A percentile compares a stretch with the other conserved stretches of the same genome.
phyloP scores from a whole-genome alignment of 2,888 invertebrate species.

The Pelosia muscerda region DNA sequence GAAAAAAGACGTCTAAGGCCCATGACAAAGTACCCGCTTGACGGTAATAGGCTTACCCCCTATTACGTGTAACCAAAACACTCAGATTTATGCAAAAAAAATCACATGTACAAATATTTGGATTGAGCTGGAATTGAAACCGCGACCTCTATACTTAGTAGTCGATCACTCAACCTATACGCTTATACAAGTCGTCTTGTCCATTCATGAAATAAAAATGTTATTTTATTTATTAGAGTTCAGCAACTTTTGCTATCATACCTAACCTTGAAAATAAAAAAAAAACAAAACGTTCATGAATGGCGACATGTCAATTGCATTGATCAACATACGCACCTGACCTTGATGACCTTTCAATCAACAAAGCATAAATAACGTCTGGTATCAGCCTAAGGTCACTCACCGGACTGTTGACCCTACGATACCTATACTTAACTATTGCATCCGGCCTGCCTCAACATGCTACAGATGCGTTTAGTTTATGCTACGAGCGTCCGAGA shows the following conservation, averaged over 20 bases:
- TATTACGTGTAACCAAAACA: too few species aligned
- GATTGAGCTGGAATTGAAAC: too few species aligned
- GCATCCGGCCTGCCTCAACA: conserved; percentile 75
- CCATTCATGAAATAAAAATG: not conserved
- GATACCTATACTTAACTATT: conserved; percentile 38
- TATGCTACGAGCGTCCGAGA: conserved; percentile 50
- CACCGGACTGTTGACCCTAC: conserved; percentile 61
- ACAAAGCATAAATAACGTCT: conserved; percentile 31
- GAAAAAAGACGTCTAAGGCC: too few species aligned
- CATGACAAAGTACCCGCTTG: too few species aligned
- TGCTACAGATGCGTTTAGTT: conserved; percentile 51
- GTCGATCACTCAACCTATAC: not conserved
- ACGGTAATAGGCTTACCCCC: too few species aligned
- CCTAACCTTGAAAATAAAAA: not conserved
- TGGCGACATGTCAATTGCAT: conserved; percentile 3
- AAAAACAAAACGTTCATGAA: not conserved
- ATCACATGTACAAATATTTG: too few species aligned
- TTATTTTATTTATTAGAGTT: not conserved
- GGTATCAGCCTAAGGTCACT: conserved; percentile 65
- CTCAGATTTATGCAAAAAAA: too few species aligned
- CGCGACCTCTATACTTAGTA: too few species aligned
- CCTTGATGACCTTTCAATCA: conserved; percentile 49
- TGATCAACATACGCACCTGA: conserved; percentile 32
- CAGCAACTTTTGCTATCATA: not conserved
- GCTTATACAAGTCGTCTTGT: too few species aligned